Conservation (phyloP, 2,888 invertebrate species). For the Taphrorychus bicolor region DNA sequence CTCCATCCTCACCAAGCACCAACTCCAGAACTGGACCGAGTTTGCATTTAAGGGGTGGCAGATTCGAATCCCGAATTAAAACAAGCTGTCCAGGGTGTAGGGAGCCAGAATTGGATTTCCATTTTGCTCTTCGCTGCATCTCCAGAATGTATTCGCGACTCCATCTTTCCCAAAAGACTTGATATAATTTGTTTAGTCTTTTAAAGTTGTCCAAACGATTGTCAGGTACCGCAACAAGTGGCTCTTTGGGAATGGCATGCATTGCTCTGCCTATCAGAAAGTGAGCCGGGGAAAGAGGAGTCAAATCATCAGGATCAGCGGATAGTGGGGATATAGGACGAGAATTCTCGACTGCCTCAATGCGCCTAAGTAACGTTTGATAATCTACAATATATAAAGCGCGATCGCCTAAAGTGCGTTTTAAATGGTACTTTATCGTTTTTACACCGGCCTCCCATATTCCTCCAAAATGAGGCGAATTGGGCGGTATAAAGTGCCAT, state of each 20-base stretch:
- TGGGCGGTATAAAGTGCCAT: too few relatives aligned
- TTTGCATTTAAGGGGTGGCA: too few relatives aligned
- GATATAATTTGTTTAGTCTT: too few relatives aligned
- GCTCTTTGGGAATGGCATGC: constrained; percentile 17
- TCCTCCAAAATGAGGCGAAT: too few relatives aligned
- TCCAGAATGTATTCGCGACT: constrained; percentile 45
- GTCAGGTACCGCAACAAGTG: neutral
- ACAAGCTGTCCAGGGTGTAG: constrained; percentile 48
- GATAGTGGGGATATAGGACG: constrained; percentile 5
- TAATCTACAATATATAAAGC: constrained; percentile 45
- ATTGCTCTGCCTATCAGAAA: constrained; percentile 11
- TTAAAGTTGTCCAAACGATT: constrained; percentile 46
- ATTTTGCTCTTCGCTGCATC: constrained; percentile 44
- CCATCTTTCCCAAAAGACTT: too few relatives aligned
- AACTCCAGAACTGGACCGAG: too few relatives aligned
- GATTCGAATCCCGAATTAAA: constrained; percentile 49
- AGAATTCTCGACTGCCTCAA: constrained; percentile 1
- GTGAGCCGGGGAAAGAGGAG: too few relatives aligned
- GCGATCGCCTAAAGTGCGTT: too few relatives aligned
- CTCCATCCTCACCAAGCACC: too few relatives aligned
- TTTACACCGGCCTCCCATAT: too few relatives aligned
- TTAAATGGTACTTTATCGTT: too few relatives aligned
- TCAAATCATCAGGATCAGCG: constrained; percentile 6
- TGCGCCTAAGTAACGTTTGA: constrained; percentile 44
- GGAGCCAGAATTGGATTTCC: constrained; percentile 29